phyloP scores from a whole-genome alignment of 2,113 vertebrate species.

The Microcebus griseorufus region DNA sequence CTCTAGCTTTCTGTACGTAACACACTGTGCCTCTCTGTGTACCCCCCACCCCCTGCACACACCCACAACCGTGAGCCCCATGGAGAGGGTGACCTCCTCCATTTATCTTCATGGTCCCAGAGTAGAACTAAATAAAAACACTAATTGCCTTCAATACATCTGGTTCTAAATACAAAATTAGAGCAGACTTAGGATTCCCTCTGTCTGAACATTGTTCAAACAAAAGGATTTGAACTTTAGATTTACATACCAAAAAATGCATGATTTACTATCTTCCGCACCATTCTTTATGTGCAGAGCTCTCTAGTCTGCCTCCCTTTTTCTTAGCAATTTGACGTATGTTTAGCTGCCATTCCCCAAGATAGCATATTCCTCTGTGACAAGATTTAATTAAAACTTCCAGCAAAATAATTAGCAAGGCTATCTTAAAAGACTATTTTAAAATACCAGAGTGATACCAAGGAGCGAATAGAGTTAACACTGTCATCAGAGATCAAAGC shows the following conservation, averaged over 20 bases:
- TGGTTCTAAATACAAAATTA: slow-evolving; percentile 34
- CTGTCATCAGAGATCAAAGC: slow-evolving; percentile 89
- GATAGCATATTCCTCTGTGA: slow-evolving; percentile 85
- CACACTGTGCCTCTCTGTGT: not conserved
- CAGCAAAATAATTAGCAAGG: slow-evolving; percentile 88
- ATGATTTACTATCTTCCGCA: not conserved
- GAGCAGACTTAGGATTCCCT: slow-evolving; percentile 8
- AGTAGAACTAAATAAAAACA: not conserved
- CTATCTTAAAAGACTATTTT: slow-evolving; percentile 85
- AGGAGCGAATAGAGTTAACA: slow-evolving; percentile 88
- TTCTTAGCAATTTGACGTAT: slow-evolving; percentile 64
- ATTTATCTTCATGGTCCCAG: not conserved
- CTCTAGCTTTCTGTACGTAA: not conserved
- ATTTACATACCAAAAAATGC: too few relatives aligned
- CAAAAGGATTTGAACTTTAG: slow-evolving; percentile 27
- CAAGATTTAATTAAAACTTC: slow-evolving; percentile 90
- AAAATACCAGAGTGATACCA: slow-evolving; percentile 82
- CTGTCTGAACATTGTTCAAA: not conserved
- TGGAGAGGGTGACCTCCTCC: not conserved
- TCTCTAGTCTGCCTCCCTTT: slow-evolving; percentile 65
- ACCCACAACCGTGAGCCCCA: not conserved
- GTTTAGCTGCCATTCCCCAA: slow-evolving; percentile 79
- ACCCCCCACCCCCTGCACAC: not conserved
- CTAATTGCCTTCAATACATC: not conserved
- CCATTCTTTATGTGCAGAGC: not conserved